Base-by-base conservation (phyloP, 30 jellyfish, hydroid and myxozoan genomes). In the Cassiopea andromeda region DNA sequence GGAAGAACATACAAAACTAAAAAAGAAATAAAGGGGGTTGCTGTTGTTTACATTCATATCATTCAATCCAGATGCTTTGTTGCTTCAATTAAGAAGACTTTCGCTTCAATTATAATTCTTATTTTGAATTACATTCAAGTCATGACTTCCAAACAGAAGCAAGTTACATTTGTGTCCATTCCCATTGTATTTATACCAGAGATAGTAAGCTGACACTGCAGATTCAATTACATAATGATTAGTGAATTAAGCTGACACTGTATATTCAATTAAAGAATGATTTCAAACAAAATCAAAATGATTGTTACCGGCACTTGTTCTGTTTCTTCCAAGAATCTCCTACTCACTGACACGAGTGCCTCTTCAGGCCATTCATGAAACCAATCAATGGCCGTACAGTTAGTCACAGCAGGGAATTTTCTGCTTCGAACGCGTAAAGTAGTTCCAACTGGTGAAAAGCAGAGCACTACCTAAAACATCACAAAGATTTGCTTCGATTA, bases 301-400 rank as follows among this genome's bases (percentile, higher is more conserved):
- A n/a, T n/a, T n/a, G n/a, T 50, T 89, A 96, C 99, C 76, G 94
- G 92, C 71, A 96, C 99, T 88, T 96, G 99, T 75, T 96, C 99
- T 44, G 99, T 96, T 46, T 96, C 99, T 68, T 96, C 97, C 57
- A 96, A 83, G 89, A 96, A 96, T 57, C 99, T 85, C 74, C 78
- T 88, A 90, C 98, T 92, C 19, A 96, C 99, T 69, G 99, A 96
- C 17, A 96, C 97, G 76, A 96, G 93, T 43, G 99, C 99, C 81
- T 96, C 99, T 74, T 87, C 97, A 1, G 99, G 99, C 99, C 99
- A 96, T 77, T 96, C 99, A 72, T 96, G 99, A 87, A 96, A 96
- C 99, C 99, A 96, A 69, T 96, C 98, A 49, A 96, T 96, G 46
- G 99, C 98, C 10, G 99, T 96, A 80, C 99, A 91, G 75, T 96